Evolutionary conservation across 2,113 vertebrate species (phyloP), one percentile per base, ranked within the genome.

Genomic region (Charina bottae): DNA sequence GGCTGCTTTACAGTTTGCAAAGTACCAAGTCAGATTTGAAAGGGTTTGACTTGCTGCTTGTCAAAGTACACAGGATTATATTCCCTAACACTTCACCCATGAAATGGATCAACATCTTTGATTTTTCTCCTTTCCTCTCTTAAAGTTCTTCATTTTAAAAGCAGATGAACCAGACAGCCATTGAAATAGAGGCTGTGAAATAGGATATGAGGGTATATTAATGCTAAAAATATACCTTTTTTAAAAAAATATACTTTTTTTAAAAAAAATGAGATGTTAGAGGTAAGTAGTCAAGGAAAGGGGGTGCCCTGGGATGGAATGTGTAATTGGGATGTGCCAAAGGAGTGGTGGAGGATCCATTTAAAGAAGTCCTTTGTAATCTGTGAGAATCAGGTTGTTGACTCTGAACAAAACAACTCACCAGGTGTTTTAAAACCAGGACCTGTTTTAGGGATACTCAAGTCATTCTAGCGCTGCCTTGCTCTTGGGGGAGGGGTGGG

Each of bases 381-480:
- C 62, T 92, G 89, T 58, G 54, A 84, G 23, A 91, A 19, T 58
- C n/a, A 86, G 5, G 46, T 72, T 90, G 62, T 59, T 90, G 93
- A 56, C 37, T 1, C 11, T 68, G 37, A 3, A 24, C 42, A 12
- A 24, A 1, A 53, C 15, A 33, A 37, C 85, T 60, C 85, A 26
- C 78, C 90, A 91, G 55, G 24, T 0, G 0, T 46, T 83, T 60
- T 78, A 42, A 42, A 42, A 42, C 72, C 72, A 9, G 33, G 90
- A 87, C 5, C 62, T 78, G 59, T 89, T 26, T 55, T 87, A 90
- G 89, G 83, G 90, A 92, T 89, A 92, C 89, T 87, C 37, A 85
- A 42, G 87, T 85, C 55, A 64, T 62, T 49, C 24, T 0, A 54
- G 93, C 93, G 72, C 90, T 93, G 93, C 94, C n/a, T 88, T 86